Percentiles rank a stretch among this genome's conserved stretches.
phyloP scores from a whole-genome alignment of 2,113 vertebrate species.

The Bubo blakistoni region DNA sequence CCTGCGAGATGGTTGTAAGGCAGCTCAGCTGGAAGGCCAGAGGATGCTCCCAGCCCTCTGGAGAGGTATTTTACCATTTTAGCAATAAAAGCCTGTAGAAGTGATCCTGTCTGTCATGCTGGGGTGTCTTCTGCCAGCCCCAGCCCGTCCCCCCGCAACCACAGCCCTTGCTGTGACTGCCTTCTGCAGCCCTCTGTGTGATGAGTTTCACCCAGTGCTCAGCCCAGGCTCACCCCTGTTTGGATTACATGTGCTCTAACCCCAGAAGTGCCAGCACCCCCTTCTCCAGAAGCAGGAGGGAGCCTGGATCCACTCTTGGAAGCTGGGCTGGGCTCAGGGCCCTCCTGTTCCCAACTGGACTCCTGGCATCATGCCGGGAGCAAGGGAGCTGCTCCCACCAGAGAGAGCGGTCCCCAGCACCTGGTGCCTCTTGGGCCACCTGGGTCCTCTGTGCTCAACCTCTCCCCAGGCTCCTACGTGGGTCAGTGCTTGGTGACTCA shows the following conservation, averaged over 20 bases:
- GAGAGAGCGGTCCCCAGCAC: background rate
- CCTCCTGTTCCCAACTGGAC: background rate
- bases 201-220: background rate
- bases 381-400: background rate
- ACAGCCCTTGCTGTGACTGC: background rate
- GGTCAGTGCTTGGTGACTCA: background rate
- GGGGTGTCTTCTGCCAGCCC: background rate
- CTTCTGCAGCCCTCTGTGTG: background rate
- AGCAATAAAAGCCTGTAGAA: background rate
- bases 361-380: rapidly evolving
- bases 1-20: rapidly evolving
- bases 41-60: background rate
- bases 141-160: rapidly evolving
- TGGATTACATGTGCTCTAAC: background rate
- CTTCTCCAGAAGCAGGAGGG: background rate
- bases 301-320: background rate
- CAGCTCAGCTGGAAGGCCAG: rapidly evolving
- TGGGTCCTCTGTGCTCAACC: background rate
- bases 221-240: background rate
- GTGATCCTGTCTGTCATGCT: background rate
- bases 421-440: too few species aligned
- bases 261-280: too few species aligned
- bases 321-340: background rate
- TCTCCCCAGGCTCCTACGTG: background rate
- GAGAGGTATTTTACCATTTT: background rate